These are phyloP conservation scores for Elephantulus edwardii DNA, from an alignment of 2,113 vertebrate species.

Conservation along the genomic window DNA sequence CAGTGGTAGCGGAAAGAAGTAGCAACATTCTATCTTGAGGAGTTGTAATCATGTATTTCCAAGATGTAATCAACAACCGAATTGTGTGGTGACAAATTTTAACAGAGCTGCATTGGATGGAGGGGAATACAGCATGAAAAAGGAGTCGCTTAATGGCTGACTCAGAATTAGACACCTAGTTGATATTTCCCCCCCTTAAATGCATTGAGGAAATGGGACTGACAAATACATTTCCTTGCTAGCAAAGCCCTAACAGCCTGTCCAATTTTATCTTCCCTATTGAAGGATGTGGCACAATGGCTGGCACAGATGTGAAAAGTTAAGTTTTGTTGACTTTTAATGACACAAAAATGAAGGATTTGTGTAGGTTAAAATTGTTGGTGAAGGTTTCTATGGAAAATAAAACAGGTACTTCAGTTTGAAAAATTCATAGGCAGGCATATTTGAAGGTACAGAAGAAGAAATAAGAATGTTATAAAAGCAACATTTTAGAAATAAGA, in stretches of 20 bases:
- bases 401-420: background rate
- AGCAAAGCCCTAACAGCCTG: background rate
- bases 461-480: background rate
- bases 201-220: background rate
- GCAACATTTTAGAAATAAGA: constrained; percentile 25
- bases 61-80: background rate
- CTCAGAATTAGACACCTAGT: background rate
- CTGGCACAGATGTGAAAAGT: background rate
- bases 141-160: background rate
- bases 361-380: background rate
- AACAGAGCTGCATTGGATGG: background rate
- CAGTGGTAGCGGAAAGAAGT: background rate
- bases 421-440: background rate
- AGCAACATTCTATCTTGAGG: background rate
- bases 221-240: background rate
- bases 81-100: background rate
- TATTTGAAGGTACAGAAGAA: background rate
- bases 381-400: background rate
- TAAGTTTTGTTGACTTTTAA: background rate
- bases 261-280: background rate
- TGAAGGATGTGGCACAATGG: background rate
- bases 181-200: background rate
- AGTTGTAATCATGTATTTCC: background rate
- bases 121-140: background rate
- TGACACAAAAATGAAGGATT: background rate